Conservation (phyloP, 2,888 invertebrate species). For the Hylaea fasciaria region DNA sequence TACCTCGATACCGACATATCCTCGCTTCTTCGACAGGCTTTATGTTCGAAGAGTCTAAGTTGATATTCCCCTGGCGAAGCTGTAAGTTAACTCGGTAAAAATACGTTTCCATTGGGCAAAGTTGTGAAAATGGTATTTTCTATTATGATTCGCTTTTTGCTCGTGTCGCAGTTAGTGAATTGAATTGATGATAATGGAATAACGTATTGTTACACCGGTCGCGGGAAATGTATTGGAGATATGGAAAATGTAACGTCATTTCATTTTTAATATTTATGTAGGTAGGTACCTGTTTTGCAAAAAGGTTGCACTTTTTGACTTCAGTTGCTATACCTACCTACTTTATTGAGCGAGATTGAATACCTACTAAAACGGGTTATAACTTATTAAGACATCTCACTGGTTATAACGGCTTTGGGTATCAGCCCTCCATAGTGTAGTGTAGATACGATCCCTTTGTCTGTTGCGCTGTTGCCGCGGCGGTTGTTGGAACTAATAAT, state of each 20-base stretch:
- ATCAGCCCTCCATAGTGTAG: too few species aligned
- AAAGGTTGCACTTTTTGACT: too few species aligned
- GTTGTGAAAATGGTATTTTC: slow-evolving; percentile 41
- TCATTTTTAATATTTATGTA: background rate
- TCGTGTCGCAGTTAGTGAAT: slow-evolving; percentile 36
- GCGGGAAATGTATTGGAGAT: slow-evolving; percentile 10
- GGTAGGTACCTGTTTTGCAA: too few species aligned
- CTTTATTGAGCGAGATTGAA: too few species aligned
- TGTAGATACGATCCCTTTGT: too few species aligned
- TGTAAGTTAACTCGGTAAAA: background rate
- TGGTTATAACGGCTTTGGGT: too few species aligned
- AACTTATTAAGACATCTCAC: too few species aligned
- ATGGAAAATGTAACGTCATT: background rate
- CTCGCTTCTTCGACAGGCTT: background rate
- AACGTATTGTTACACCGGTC: slow-evolving; percentile 25
- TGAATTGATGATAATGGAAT: slow-evolving; percentile 32
- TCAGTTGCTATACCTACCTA: too few species aligned
- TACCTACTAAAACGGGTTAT: too few species aligned
- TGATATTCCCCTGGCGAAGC: slow-evolving; percentile 2
- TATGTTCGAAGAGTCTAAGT: background rate
- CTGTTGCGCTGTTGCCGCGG: too few species aligned
- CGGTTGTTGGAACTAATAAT: too few species aligned
- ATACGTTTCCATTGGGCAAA: slow-evolving; percentile 34
- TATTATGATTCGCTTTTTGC: slow-evolving; percentile 41
- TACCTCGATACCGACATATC: slow-evolving; percentile 6